phyloP scores from a whole-genome alignment of 2,888 invertebrate species.

The Drosophila pseudotalamancana region DNA sequence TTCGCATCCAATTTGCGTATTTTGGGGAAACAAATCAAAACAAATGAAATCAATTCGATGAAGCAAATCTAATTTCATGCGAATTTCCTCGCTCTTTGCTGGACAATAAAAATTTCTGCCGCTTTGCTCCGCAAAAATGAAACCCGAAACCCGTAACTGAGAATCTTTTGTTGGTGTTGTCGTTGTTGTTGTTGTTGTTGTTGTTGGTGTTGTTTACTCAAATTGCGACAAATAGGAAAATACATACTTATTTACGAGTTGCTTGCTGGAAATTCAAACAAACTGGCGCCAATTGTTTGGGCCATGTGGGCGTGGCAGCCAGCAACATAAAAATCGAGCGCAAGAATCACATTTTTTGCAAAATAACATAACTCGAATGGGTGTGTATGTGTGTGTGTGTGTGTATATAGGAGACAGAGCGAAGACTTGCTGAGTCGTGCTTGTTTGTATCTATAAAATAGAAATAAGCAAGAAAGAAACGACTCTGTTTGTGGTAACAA shows the following conservation, averaged over 20 bases:
- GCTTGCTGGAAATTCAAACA: slow-evolving; percentile 33
- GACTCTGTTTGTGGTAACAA: too few relatives aligned
- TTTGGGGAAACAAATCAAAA: slow-evolving; percentile 76
- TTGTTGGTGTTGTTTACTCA: slow-evolving; percentile 14
- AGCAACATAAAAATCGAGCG: slow-evolving; percentile 38
- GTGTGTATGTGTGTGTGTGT: slow-evolving; percentile 3
- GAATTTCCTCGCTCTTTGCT: slow-evolving; percentile 71
- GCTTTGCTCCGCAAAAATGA: slow-evolving; percentile 26
- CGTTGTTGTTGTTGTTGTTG: slow-evolving; percentile 2
- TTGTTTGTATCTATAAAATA: background rate
- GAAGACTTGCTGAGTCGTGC: background rate
- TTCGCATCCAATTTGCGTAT: slow-evolving; percentile 76
- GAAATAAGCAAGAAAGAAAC: background rate
- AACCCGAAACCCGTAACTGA: slow-evolving; percentile 44
- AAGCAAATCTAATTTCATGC: slow-evolving; percentile 77
- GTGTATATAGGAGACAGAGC: background rate
- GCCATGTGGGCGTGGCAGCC: slow-evolving; percentile 35
- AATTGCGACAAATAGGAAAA: slow-evolving; percentile 32
- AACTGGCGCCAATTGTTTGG: slow-evolving; percentile 54
- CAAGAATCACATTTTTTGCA: slow-evolving; percentile 27
- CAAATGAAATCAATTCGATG: slow-evolving; percentile 78
- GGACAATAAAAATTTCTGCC: slow-evolving; percentile 65
- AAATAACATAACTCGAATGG: slow-evolving; percentile 5
- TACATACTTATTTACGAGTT: slow-evolving; percentile 55
- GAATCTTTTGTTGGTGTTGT: slow-evolving; percentile 15